A percentile compares a stretch with the other conserved stretches of the same genome.
phyloP scores from a whole-genome alignment of 2,797 vertebrate species.

The Petrocephalus sullivani region DNA sequence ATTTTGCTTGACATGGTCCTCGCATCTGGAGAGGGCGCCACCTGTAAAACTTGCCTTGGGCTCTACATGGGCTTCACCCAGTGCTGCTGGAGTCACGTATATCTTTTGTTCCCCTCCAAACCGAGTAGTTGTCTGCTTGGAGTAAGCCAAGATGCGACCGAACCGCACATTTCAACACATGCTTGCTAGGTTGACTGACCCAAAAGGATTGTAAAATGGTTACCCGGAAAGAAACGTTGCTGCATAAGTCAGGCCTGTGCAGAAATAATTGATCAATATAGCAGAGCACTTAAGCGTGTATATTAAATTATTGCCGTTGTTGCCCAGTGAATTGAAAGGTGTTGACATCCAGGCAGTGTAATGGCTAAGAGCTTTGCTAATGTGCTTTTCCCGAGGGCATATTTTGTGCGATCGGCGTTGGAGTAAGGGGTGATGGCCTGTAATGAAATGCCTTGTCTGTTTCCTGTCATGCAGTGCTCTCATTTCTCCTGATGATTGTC shows the following conservation, averaged over 20 bases:
- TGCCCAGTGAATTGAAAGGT: not conserved
- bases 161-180: not conserved
- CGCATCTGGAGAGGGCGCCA: not conserved
- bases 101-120: not conserved
- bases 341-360: not conserved
- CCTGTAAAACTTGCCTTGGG: not conserved
- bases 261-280: not conserved
- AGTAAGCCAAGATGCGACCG: not conserved
- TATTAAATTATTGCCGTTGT: not conserved
- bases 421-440: not conserved
- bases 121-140: not conserved
- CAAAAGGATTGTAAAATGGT: not conserved
- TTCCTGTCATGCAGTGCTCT: slow-evolving; percentile 72
- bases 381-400: not conserved
- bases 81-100: not conserved
- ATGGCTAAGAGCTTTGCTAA: not conserved
- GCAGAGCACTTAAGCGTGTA: not conserved
- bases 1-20: not conserved
- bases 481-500: slow-evolving; percentile 90
- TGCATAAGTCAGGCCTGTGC: not conserved
- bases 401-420: not conserved
- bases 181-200: not conserved
- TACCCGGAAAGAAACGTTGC: not conserved
- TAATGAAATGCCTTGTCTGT: not conserved
- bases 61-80: not conserved